These are phyloP conservation scores for Cuculus canorus DNA, from an alignment of 2,797 vertebrate species.

Conservation along the genomic window DNA sequence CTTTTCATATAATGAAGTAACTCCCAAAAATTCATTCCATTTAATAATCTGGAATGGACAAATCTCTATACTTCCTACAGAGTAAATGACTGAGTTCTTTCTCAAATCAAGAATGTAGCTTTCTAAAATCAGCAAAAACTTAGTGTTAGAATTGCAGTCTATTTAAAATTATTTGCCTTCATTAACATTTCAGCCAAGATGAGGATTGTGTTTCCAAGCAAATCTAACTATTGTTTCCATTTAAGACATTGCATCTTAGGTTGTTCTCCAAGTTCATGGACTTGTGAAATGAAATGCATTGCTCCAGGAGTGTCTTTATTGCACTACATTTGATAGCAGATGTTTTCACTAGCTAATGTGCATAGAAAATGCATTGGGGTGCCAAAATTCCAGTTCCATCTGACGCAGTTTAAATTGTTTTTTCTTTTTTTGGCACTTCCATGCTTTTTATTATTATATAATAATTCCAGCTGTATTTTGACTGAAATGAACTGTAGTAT, in stretches of 20 bases:
- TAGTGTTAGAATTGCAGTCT: not conserved
- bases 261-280: not conserved
- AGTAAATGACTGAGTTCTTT: not conserved
- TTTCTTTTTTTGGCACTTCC: not conserved
- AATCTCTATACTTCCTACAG: not conserved
- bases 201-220: not conserved
- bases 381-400: not conserved
- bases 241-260: not conserved
- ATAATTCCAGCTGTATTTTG: not conserved
- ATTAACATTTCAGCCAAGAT: not conserved
- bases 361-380: accelerated
- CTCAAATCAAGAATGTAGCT: not conserved
- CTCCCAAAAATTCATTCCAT: not conserved
- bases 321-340: not conserved
- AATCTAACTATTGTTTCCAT: not conserved
- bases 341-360: not conserved
- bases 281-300: not conserved
- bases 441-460: not conserved
- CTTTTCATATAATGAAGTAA: not conserved
- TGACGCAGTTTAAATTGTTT: not conserved
- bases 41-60: not conserved
- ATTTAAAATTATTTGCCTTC: not conserved
- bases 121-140: not conserved
- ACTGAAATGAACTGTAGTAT: not conserved
- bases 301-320: not conserved